Evolutionary conservation across 1,140 invertebrate species (phyloP).

Genomic region (Zaprionus tsacasi): DNA sequence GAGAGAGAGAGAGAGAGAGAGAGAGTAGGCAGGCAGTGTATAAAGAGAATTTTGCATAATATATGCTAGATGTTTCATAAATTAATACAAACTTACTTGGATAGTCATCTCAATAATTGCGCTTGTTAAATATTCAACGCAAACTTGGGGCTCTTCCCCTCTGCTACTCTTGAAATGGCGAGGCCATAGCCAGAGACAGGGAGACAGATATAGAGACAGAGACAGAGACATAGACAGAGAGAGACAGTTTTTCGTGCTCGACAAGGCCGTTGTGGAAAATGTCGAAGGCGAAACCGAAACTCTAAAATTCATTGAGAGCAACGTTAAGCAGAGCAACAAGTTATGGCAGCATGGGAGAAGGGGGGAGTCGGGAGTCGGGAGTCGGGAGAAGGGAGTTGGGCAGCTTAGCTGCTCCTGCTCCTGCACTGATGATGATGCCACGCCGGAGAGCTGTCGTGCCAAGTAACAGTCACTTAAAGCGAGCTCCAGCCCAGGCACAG

Average conservation of each 20-base stretch:
- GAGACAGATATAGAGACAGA: slow-evolving; percentile 6
- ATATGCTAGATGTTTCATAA: slow-evolving; percentile 36
- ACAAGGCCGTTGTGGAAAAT: slow-evolving; percentile 21
- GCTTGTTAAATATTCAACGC: slow-evolving; percentile 72
- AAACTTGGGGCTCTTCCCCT: slow-evolving; percentile 16
- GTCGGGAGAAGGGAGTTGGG: too few species aligned
- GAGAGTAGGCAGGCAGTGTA: background rate
- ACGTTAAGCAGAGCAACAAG: slow-evolving; percentile 78
- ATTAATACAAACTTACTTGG: slow-evolving; percentile 61
- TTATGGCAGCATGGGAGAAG: slow-evolving; percentile 38
- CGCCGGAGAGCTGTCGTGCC: slow-evolving; percentile 57
- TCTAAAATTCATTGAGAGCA: slow-evolving; percentile 83
- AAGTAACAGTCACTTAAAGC: slow-evolving; percentile 77
- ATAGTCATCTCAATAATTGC: slow-evolving; percentile 69
- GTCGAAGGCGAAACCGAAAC: slow-evolving; percentile 60
- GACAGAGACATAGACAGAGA: slow-evolving; percentile 15
- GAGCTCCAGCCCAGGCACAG: slow-evolving; percentile 51
- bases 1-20: too few species aligned
- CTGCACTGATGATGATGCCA: slow-evolving; percentile 14
- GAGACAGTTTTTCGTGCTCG: slow-evolving; percentile 45
- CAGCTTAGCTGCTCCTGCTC: background rate
- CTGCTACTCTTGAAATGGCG: slow-evolving; percentile 32
- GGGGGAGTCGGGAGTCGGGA: background rate
- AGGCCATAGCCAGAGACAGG: background rate
- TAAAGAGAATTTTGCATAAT: slow-evolving; percentile 41